Percentiles rank a stretch among this genome's conserved stretches.
Evolutionary conservation across 2,888 invertebrate species (phyloP).

Genomic region (Serripes groenlandicus): DNA sequence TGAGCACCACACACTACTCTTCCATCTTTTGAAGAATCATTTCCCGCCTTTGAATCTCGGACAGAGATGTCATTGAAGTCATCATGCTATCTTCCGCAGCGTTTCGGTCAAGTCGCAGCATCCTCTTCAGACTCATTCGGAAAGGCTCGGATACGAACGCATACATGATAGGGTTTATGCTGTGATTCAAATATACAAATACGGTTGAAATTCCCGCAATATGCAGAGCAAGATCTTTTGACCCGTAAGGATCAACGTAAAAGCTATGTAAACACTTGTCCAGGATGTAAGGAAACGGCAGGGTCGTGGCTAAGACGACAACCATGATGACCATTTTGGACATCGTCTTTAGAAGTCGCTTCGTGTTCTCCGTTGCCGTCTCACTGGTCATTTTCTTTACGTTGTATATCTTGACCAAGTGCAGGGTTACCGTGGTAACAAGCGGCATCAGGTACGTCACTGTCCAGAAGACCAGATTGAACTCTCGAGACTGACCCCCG

Average conservation of each 20-base stretch:
- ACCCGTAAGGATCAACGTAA: background rate
- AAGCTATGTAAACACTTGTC: slow-evolving; percentile 16
- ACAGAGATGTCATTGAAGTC: background rate
- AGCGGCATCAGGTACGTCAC: slow-evolving; percentile 52
- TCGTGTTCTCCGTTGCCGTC: slow-evolving; percentile 39
- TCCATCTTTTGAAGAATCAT: background rate
- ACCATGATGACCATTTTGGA: slow-evolving; percentile 55
- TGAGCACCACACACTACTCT: too few species aligned
- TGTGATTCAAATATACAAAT: slow-evolving; percentile 50
- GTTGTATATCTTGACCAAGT: slow-evolving; percentile 40
- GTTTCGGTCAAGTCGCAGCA: slow-evolving; percentile 19
- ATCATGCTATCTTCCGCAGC: background rate
- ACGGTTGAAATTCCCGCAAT: slow-evolving; percentile 30
- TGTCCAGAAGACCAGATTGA: slow-evolving; percentile 44
- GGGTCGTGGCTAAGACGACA: slow-evolving; percentile 45
- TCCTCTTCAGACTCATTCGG: slow-evolving; percentile 46
- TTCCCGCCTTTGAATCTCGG: background rate
- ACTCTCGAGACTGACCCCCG: slow-evolving; percentile 27
- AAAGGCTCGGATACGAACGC: slow-evolving; percentile 60
- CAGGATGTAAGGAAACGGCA: slow-evolving; percentile 54
- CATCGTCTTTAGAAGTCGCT: slow-evolving; percentile 52
- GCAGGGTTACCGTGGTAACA: slow-evolving; percentile 40
- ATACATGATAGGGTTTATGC: slow-evolving; percentile 58
- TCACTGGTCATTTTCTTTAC: slow-evolving; percentile 40
- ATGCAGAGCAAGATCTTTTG: slow-evolving; percentile 22